Evolutionary conservation across 2,888 invertebrate genomes (phyloP), one percentile per base, ranked within the genome.

Genomic region (Lasioglossum leucozonium): DNA sequence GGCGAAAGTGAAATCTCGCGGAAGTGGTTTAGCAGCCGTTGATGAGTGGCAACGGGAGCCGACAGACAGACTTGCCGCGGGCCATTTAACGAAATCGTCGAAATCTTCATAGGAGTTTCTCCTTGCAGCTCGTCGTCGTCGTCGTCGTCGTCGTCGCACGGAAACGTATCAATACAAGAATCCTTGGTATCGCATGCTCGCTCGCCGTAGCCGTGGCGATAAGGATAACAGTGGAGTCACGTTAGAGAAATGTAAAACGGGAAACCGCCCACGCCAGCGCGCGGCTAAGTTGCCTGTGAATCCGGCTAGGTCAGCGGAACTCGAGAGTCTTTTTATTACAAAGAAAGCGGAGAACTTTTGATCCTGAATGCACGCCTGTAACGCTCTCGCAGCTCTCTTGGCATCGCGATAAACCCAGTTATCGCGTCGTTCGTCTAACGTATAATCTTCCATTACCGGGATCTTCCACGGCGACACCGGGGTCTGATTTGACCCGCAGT

Each of bases 1-100:
- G 72, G 71, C 81, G 86, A 89, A 89, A 89, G 89, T 75, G 88
- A 89, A 89, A 89, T 89, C 88, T 85, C 44, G 81, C 79, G 81
- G 84, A 88, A 88, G 87, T 85, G 72, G 67, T 86, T 58, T 62
- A 58, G 51, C 72, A 34, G 62, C 73, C 77, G 82, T 82, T 84
- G 82, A 76, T 42, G 83, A 58, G 65, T 13, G 44, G 30, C 47
- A 34, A 47, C 22, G 30, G 10, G 44, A 44, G 82, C 81, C 86
- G 87, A 74, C 81, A 87, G 87, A 74, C 85, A 71, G 89, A 88
- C 77, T 82, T 81, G 81, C 89, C 79, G 26, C 37, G 30, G 81
- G 87, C 86, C 30, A 80, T 88, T 89, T 79, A 83, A 79, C 87
- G 69, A 88, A 89, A 86, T 82, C 88, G 84, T 89, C 89, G 84